Base-by-base conservation (phyloP, 1,140 invertebrate species). In the Pogonus chalceus region DNA sequence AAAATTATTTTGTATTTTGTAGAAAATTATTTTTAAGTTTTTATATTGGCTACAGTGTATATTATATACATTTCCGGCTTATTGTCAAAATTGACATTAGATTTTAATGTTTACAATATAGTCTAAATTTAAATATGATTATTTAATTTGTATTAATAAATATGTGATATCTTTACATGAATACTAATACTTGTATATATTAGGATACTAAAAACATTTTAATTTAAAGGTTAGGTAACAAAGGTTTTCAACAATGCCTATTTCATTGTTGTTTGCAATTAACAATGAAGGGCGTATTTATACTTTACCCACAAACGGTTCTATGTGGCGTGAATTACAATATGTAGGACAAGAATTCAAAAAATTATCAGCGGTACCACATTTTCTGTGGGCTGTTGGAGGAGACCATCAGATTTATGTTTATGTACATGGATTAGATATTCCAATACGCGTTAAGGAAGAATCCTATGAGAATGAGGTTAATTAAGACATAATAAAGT, bases 401-500 rank as follows among this genome's bases (percentile, higher is more conserved):
- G 87, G 90, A 1, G 91, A 95, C 69, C 81, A 92, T 57, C 90
- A 94, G 71, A 84, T 92, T 37, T 94, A 95, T 70, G 81, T 94
- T 1, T 90, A 89, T 69, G 88, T 94, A 18, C 85, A 90, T 66
- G 86, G 86, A 1, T 72, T 89, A 35, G 91, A 94, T 71, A 84
- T 94, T 64, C 90, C 92, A 0, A 94, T 95, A 55, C 75, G 89
- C 56, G 85, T 92, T 0, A 85, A 85, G 68, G 90, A 93, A 72
- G 88, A 92, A 69, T 83, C 88, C 2, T 96, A 88, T 70, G 91
- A 96, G 74, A 95, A 96, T 72, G 88, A 95, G 74, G 84, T 86
- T 72, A 21, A n/a, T n/a, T n/a, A n/a, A n/a, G n/a, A n/a, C n/a
- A 24, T 49, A 26, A 4, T 49, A 47, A 39, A 24, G 4, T 50